Conservation (phyloP, 1,140 invertebrate genomes). For the Bombus affinis region DNA sequence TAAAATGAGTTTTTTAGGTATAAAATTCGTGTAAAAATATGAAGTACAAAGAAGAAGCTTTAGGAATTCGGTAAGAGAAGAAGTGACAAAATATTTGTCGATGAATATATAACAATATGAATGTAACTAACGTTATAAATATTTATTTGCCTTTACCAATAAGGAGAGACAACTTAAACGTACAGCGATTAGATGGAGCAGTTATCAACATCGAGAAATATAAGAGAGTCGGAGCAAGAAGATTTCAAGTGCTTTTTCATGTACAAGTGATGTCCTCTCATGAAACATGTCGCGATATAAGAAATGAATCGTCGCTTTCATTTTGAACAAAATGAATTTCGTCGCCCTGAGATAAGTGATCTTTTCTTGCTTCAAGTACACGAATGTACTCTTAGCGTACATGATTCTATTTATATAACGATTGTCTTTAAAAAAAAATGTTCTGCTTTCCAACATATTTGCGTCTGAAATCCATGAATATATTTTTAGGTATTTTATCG, state of each 20-base stretch:
- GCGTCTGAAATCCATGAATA: neutral
- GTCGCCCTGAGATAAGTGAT: neutral
- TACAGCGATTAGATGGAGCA: constrained; percentile 10
- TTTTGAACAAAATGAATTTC: constrained; percentile 17
- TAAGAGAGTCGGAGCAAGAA: constrained; percentile 8
- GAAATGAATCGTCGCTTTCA: constrained; percentile 38
- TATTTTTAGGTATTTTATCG: no score
- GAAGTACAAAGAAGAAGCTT: neutral
- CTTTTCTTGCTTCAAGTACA: neutral
- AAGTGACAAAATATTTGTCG: neutral
- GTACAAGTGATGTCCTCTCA: constrained; percentile 21
- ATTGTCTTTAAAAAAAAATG: neutral
- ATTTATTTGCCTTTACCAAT: neutral
- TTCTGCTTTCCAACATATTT: neutral
- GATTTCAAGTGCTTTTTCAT: constrained; percentile 42
- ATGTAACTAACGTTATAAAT: neutral
- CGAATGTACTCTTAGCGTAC: neutral
- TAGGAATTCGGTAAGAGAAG: neutral
- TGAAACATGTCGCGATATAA: constrained; percentile 13
- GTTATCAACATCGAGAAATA: neutral
- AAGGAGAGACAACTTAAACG: neutral
- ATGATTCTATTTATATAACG: neutral
- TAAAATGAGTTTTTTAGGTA: neutral
- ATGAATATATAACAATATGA: neutral
- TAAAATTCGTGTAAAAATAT: neutral